Evolutionary conservation across 2,888 invertebrate genomes (phyloP).

Genomic region (Lutraria lutraria): DNA sequence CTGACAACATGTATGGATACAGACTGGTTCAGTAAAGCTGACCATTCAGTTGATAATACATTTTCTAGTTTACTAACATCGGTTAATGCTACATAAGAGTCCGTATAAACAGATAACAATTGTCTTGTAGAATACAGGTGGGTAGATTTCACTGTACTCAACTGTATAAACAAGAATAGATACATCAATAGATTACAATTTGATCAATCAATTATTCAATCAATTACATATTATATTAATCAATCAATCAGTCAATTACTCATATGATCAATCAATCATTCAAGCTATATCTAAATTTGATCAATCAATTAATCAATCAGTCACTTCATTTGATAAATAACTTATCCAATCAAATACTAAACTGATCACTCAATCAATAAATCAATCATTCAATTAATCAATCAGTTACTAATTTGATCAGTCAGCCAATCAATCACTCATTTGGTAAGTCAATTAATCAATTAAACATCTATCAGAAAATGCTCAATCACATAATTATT

Average conservation of each 20-base stretch:
- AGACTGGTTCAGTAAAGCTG: constrained; percentile 40
- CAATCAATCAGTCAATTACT: too few relatives aligned
- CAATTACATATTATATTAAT: too few relatives aligned
- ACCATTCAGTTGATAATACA: constrained; percentile 52
- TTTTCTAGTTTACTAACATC: constrained; percentile 58
- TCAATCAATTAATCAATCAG: too few relatives aligned
- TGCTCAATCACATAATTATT: too few relatives aligned
- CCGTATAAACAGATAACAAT: constrained; percentile 60
- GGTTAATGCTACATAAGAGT: constrained; percentile 57
- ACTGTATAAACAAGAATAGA: constrained; percentile 22
- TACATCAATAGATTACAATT: not conserved
- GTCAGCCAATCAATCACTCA: too few relatives aligned
- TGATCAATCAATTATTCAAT: not conserved
- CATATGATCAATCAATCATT: too few relatives aligned
- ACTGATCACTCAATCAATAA: too few relatives aligned
- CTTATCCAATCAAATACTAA: not conserved
- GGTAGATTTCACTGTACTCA: constrained; percentile 23
- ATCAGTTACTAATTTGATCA: too few relatives aligned
- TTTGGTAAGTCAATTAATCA: too few relatives aligned
- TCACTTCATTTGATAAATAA: not conserved
- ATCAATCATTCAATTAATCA: too few relatives aligned
- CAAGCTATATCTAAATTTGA: too few relatives aligned
- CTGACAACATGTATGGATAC: constrained; percentile 61
- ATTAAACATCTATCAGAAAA: too few relatives aligned
- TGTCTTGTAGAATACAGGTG: constrained; percentile 53